These are phyloP conservation scores for Notocelia uddmanniana DNA, from an alignment of 2,888 invertebrate species.

Conservation along the genomic window DNA sequence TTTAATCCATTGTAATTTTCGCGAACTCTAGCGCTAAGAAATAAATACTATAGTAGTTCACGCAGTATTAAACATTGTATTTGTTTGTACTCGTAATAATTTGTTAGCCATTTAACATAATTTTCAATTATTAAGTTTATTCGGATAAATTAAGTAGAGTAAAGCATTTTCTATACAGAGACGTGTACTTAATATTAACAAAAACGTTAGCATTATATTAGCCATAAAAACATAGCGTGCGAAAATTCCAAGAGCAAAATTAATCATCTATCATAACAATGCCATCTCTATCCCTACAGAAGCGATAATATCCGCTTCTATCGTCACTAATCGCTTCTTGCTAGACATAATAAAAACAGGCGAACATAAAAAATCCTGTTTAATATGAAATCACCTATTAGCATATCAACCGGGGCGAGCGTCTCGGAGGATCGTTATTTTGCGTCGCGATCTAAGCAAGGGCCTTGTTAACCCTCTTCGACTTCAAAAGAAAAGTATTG, in stretches of 20 bases:
- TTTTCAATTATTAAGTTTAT: no score
- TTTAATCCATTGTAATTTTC: no score
- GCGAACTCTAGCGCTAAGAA: no score
- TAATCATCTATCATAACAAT: background rate
- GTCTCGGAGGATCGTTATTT: conserved; percentile 41
- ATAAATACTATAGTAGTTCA: no score
- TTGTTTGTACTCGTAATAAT: no score
- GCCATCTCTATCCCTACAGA: background rate
- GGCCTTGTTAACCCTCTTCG: conserved; percentile 44
- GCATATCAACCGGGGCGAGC: conserved; percentile 30
- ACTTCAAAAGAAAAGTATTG: conserved; percentile 44
- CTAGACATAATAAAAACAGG: conserved; percentile 11
- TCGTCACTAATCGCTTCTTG: background rate
- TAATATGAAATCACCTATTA: conserved; percentile 32
- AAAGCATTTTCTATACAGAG: no score
- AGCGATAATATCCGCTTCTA: background rate
- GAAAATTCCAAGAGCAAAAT: background rate
- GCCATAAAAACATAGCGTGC: background rate
- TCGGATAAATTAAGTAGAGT: no score
- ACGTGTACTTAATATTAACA: background rate
- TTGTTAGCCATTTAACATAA: no score
- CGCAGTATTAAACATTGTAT: no score
- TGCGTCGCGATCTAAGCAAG: conserved; percentile 34
- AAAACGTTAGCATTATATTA: background rate
- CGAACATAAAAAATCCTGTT: conserved; percentile 5